Evolutionary conservation across 2,888 invertebrate genomes (phyloP).

Genomic region (Brachynemurus nebulosus): DNA sequence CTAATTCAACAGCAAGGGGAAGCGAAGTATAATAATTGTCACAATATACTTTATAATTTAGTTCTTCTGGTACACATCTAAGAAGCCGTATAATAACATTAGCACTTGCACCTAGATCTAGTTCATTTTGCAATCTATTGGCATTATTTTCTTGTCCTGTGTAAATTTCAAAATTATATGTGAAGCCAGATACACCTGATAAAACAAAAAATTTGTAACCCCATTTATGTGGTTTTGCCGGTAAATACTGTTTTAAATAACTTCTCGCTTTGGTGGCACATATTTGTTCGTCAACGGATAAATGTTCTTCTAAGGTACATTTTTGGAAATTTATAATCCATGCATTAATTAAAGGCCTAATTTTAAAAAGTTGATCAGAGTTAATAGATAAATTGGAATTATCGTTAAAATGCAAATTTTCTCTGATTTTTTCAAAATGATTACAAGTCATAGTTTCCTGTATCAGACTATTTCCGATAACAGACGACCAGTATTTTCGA

Average conservation of each 20-base stretch:
- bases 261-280: conserved; percentile 18
- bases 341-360: no score
- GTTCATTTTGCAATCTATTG: conserved; percentile 19
- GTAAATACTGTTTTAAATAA: conserved; percentile 19
- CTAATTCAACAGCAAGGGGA: conserved; percentile 13
- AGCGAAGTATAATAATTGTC: conserved; percentile 17
- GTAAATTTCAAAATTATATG: conserved; percentile 22
- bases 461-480: no score
- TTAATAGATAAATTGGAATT: no score
- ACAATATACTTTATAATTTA: conserved; percentile 17
- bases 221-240: conserved; percentile 23
- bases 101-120: conserved; percentile 20
- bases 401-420: no score
- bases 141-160: conserved; percentile 24
- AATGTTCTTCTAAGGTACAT: no score
- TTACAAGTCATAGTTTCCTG: no score
- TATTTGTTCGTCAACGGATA: conserved; percentile 20
- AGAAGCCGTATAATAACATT: conserved; percentile 19
- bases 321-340: no score
- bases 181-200: conserved; percentile 19
- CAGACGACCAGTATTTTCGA: no score
- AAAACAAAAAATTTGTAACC: conserved; percentile 16
- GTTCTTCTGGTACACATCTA: conserved; percentile 15
- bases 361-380: no score
- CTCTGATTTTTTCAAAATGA: no score